phyloP scores from a whole-genome alignment of 2,797 vertebrate species.

The Spheniscus humboldti region DNA sequence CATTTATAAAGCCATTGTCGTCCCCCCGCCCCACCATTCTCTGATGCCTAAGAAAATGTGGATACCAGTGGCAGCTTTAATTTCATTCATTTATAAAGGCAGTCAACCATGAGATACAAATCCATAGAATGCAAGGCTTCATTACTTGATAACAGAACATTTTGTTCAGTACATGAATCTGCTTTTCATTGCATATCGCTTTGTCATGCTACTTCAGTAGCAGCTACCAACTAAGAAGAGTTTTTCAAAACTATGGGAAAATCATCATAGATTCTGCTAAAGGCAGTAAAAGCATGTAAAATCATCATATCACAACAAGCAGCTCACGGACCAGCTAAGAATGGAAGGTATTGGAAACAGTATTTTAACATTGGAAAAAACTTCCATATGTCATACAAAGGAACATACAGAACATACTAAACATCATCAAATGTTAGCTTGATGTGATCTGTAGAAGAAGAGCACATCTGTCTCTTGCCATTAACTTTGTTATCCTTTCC shows the following conservation, averaged over 20 bases:
- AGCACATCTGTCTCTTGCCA: not conserved
- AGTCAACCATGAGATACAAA: not conserved
- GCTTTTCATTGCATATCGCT: not conserved
- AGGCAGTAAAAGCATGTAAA: not conserved
- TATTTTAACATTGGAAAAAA: not conserved
- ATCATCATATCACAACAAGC: not conserved
- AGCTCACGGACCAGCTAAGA: not conserved
- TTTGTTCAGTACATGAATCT: not conserved
- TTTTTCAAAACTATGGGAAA: not conserved
- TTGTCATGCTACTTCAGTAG: not conserved
- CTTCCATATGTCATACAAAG: not conserved
- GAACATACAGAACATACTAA: not conserved
- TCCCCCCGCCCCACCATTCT: fast-evolving
- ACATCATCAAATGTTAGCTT: not conserved
- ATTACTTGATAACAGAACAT: not conserved
- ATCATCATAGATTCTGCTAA: not conserved
- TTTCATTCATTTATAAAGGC: not conserved
- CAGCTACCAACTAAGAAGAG: not conserved
- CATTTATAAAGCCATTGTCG: not conserved
- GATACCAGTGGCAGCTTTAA: not conserved
- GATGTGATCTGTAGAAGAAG: not conserved
- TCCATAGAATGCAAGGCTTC: not conserved
- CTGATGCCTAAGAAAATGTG: not conserved
- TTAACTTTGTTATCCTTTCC: not conserved
- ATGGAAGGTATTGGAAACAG: not conserved